Evolutionary conservation across 2,113 vertebrate genomes (phyloP).

Genomic region (Scytalopus superciliaris): DNA sequence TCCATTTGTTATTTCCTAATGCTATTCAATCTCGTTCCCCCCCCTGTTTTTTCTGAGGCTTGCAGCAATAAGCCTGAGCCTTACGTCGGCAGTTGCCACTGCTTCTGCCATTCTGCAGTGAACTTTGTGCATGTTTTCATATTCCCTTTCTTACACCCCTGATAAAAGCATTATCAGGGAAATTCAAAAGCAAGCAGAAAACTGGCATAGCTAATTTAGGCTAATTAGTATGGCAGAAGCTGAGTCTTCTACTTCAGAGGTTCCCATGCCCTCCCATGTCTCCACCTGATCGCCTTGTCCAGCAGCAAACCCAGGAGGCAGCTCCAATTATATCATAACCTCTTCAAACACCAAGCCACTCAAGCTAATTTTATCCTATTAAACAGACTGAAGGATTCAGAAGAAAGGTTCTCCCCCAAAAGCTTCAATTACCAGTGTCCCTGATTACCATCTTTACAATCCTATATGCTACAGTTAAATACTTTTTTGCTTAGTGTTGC

Average conservation of each 20-base stretch:
- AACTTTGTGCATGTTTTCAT: conserved; percentile 51
- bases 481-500: conserved; percentile 75
- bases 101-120: conserved; percentile 4
- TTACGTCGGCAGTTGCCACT: neutral
- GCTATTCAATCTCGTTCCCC: neutral
- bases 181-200: conserved; percentile 81
- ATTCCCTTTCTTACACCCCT: conserved; percentile 55
- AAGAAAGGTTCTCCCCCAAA: conserved; percentile 80
- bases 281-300: conserved; percentile 81
- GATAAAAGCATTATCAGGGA: conserved; percentile 72
- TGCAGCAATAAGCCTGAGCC: neutral
- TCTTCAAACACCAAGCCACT: conserved; percentile 82
- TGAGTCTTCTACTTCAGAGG: conserved; percentile 72
- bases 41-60: neutral
- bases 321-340: conserved; percentile 83
- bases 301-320: conserved; percentile 81
- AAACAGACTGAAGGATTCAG: conserved; percentile 81
- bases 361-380: conserved; percentile 85
- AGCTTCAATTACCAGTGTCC: conserved; percentile 82
- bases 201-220: conserved; percentile 80
- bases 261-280: conserved; percentile 71
- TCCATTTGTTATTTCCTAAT: conserved; percentile 62
- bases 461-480: conserved; percentile 76
- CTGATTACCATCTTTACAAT: conserved; percentile 80
- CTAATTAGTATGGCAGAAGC: conserved; percentile 79